These are phyloP conservation scores for Hypomecis punctinalis DNA, from an alignment of 2,888 invertebrate species.

Conservation along the genomic window DNA sequence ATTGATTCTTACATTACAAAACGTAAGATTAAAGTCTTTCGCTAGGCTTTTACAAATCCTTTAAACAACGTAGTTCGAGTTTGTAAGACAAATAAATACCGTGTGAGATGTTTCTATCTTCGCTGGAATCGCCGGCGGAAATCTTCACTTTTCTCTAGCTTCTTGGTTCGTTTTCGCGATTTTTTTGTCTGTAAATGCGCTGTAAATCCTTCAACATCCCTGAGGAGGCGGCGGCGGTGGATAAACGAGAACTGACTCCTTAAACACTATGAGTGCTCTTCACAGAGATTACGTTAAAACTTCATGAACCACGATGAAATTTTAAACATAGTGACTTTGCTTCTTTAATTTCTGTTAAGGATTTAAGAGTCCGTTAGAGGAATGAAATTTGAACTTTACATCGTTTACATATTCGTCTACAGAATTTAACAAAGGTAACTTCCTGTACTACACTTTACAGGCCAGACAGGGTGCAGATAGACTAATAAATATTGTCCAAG, in stretches of 20 bases:
- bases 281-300: constrained; percentile 63
- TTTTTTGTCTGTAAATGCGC: constrained; percentile 63
- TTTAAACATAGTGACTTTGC: constrained; percentile 61
- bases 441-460: constrained; percentile 27
- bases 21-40: constrained; percentile 38
- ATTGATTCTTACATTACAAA: constrained; percentile 48
- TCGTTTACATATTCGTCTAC: constrained; percentile 11
- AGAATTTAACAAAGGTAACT: constrained; percentile 15
- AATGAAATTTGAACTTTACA: constrained; percentile 3
- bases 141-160: constrained; percentile 57
- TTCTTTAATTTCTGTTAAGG: constrained; percentile 12
- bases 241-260: constrained; percentile 67
- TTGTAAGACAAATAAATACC: constrained; percentile 64
- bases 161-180: constrained; percentile 48
- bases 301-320: constrained; percentile 55
- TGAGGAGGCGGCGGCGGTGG: constrained; percentile 58
- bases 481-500: constrained; percentile 23
- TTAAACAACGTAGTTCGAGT: constrained; percentile 38
- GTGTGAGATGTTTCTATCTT: constrained; percentile 53
- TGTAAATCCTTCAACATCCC: constrained; percentile 70
- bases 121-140: constrained; percentile 54
- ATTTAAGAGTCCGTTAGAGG: background rate
- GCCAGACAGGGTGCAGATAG: constrained; percentile 7
- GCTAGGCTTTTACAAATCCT: constrained; percentile 36
- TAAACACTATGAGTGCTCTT: constrained; percentile 65